phyloP scores from a whole-genome alignment of 2,888 invertebrate species.

The Rotaria magnacalcarata region DNA sequence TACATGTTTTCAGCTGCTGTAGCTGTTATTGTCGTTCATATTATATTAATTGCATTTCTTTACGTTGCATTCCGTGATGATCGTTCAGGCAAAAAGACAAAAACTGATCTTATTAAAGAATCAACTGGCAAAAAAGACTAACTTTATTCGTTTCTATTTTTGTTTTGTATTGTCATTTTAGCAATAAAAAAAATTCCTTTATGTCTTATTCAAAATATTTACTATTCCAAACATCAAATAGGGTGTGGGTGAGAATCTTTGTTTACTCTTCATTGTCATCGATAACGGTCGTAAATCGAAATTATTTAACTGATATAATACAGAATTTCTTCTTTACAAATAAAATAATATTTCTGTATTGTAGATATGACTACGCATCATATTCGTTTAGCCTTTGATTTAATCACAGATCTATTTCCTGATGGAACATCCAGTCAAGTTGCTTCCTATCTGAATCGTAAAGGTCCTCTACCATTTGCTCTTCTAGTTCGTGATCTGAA shows the following conservation, averaged over 20 bases:
- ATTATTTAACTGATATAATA: no score
- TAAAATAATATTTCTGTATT: not conserved
- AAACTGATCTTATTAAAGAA: not conserved
- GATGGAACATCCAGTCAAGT: conserved; percentile 24
- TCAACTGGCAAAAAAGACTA: not conserved
- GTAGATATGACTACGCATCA: conserved; percentile 29
- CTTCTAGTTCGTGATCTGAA: not conserved
- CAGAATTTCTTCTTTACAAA: no score
- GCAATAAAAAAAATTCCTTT: not conserved
- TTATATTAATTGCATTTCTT: conserved; percentile 19
- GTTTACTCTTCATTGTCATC: no score
- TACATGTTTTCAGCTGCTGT: not conserved
- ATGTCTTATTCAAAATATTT: not conserved
- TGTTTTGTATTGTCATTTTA: not conserved
- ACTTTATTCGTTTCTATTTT: not conserved
- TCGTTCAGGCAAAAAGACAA: not conserved
- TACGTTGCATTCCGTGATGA: conserved; percentile 30
- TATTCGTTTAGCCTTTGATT: not conserved
- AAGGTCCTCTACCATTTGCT: conserved; percentile 28
- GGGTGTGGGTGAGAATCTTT: no score
- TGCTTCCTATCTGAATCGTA: conserved; percentile 27
- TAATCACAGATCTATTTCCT: not conserved
- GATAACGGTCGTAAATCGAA: no score
- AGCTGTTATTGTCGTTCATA: conserved; percentile 5
- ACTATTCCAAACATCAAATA: no score